A percentile compares a stretch with the other conserved stretches of the same genome.
These are phyloP conservation scores for Micrasema minimum DNA, from an alignment of 1,140 invertebrate species.

Conservation along the genomic window DNA sequence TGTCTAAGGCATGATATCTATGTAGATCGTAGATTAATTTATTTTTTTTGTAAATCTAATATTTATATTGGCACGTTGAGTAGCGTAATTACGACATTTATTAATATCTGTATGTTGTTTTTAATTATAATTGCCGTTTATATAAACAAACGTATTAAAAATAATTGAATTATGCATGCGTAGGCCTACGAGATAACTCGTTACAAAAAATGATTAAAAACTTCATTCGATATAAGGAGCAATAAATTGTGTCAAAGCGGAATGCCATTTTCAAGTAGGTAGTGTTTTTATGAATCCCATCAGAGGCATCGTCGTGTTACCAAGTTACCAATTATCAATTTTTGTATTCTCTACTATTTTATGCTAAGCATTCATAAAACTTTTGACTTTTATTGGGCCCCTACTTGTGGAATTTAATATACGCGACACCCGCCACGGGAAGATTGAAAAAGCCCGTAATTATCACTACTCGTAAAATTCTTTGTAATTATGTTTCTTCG, in stretches of 20 bases:
- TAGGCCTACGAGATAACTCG: constrained; percentile 15
- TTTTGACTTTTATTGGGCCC: constrained; percentile 37
- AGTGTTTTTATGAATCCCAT: constrained; percentile 36
- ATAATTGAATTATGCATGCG: constrained; percentile 34
- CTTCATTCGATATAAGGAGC: constrained; percentile 28
- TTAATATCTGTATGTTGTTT: not conserved
- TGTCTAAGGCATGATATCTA: too few relatives aligned
- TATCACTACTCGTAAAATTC: constrained; percentile 26
- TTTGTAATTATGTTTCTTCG: constrained; percentile 19
- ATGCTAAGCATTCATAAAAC: constrained; percentile 36
- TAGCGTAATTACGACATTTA: not conserved
- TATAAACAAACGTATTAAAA: constrained; percentile 27
- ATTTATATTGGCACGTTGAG: not conserved
- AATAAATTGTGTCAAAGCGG: constrained; percentile 37
- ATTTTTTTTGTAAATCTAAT: too few relatives aligned
- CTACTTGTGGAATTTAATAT: constrained; percentile 37
- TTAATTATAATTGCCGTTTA: constrained; percentile 18
- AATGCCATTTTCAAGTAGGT: constrained; percentile 35
- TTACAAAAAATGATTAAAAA: constrained; percentile 29
- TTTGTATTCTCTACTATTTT: constrained; percentile 35
- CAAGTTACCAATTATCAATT: constrained; percentile 41
- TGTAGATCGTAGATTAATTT: too few relatives aligned
- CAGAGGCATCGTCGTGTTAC: constrained; percentile 20
- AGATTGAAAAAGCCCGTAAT: constrained; percentile 31
- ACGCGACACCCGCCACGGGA: constrained; percentile 5